Conservation (phyloP, 2,888 invertebrate genomes). For the Andrena trimmerana region DNA sequence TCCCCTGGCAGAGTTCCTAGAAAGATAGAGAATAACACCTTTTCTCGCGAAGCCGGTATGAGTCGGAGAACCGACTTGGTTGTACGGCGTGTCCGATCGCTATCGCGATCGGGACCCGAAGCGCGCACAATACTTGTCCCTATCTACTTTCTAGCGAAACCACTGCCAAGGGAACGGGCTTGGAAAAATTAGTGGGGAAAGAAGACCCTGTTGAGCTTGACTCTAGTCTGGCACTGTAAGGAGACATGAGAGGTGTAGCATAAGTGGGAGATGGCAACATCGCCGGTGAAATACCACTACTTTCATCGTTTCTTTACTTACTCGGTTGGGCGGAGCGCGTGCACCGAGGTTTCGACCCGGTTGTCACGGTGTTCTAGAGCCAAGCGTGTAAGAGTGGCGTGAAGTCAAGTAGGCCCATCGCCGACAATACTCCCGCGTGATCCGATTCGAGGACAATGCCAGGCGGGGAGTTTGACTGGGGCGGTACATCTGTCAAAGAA, state of each 20-base stretch:
- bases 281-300: conserved; percentile 60
- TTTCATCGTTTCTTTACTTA: conserved; percentile 87
- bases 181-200: conserved; percentile 89
- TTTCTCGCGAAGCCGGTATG: too few relatives aligned
- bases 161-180: conserved; percentile 86
- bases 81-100: too few relatives aligned
- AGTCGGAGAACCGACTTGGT: too few relatives aligned
- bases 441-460: conserved; percentile 87
- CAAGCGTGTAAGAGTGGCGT: too few relatives aligned
- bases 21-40: too few relatives aligned
- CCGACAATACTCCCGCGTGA: conserved; percentile 85
- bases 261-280: conserved; percentile 85
- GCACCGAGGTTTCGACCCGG: conserved; percentile 80
- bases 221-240: conserved; percentile 83
- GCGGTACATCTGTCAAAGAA: conserved; percentile 89
- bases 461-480: conserved; percentile 89
- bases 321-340: conserved; percentile 86
- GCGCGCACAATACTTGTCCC: too few relatives aligned
- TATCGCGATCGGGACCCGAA: too few relatives aligned
- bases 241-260: conserved; percentile 88
- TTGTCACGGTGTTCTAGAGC: conserved; percentile 83
- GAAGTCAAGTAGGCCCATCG: conserved; percentile 83
- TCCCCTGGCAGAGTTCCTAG: too few relatives aligned
- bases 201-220: conserved; percentile 89
- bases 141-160: conserved; percentile 69